Base-by-base conservation (phyloP, 2,888 invertebrate genomes). In the Hypselothyrea guttata region DNA sequence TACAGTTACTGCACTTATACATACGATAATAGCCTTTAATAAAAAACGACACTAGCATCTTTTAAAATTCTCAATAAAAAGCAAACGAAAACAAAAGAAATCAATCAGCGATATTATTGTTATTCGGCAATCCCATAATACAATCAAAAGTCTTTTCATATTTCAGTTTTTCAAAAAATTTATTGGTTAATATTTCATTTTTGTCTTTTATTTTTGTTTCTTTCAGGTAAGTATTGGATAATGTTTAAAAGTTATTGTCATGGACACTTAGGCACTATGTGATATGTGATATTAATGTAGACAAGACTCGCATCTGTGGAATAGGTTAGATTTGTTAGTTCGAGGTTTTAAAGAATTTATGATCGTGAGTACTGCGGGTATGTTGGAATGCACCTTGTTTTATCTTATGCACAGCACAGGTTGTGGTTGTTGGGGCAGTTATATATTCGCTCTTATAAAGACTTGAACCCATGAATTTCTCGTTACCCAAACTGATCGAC, bases 281-380 rank as follows among this genome's bases (percentile, higher is more conserved):
- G 64, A 62, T 69, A 69, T 77, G n/a, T n/a, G 61, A 57, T 75
- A 68, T 60, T 62, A 64, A 56, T 55, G 60, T 54, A 67, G 67
- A 63, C 75, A 82, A 67, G 58, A 71, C 60, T 22, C 34, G 8
- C 22, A 22, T 22, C 13, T 9, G 31, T 44, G n/a, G n/a, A n/a
- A n/a, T 31, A 37, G 46, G 7, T 40, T 37, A 22, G 40, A 13
- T 13, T 34, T 44, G n/a, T 54, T 64, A 75, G 60, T 86, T 87
- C 37, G 86, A 78, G 42, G 84, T 75, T 69, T 95, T 92, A 88
- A 95, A 96, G 89, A 95, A 96, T 88, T 95, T 95, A 89, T 96
- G 96, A 86, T 95, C 94, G 74, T 94, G 94, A 8, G 96, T 95
- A 88, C 96, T 95, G 66, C 96, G 92, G 18, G 95, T 95, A 85